Evolutionary conservation across 2,888 invertebrate genomes (phyloP).

Genomic region (Stenodera caucasica): DNA sequence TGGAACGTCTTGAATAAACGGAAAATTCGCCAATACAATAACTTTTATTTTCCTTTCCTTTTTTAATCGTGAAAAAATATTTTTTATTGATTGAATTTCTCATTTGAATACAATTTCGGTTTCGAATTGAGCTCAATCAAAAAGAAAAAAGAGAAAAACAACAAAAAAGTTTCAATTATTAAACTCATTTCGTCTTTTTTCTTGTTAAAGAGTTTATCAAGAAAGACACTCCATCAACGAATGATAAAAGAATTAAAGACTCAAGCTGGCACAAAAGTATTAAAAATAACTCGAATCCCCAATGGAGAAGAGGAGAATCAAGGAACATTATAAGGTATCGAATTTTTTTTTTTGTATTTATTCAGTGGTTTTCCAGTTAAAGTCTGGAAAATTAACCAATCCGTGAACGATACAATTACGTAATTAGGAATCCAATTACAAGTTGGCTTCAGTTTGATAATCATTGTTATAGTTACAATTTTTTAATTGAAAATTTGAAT

Average conservation of each 20-base stretch:
- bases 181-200: background rate
- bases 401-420: background rate
- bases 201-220: conserved; percentile 54
- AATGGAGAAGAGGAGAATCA: no score
- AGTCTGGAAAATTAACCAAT: background rate
- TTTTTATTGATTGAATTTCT: background rate
- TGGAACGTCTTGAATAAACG: no score
- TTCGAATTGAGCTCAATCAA: background rate
- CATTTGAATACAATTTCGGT: background rate
- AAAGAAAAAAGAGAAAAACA: background rate
- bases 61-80: background rate
- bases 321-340: no score
- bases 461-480: no score
- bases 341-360: background rate
- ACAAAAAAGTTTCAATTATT: conserved; percentile 6
- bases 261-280: conserved; percentile 1
- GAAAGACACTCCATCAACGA: conserved; percentile 64
- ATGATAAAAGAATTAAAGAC: conserved; percentile 26
- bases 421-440: background rate
- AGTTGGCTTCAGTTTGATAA: no score
- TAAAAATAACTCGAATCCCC: conserved; percentile 9
- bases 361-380: background rate
- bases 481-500: no score
- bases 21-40: no score
- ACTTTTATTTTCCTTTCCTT: no score